These are phyloP conservation scores for Mylabris sibirica DNA, from an alignment of 2,888 invertebrate species.

Conservation along the genomic window DNA sequence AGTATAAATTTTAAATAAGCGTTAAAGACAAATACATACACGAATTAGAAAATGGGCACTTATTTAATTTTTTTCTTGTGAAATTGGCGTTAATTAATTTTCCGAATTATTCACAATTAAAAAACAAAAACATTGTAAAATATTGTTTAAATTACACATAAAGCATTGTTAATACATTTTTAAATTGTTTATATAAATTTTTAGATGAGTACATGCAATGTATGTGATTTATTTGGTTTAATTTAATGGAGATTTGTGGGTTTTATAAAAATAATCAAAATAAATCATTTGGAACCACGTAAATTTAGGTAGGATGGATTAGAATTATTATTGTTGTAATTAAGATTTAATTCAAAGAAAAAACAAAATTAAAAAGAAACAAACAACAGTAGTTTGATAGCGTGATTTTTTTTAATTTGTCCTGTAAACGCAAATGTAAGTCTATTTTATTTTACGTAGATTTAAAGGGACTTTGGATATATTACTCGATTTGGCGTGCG, in stretches of 20 bases:
- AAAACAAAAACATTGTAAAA: not conserved
- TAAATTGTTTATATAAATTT: not conserved
- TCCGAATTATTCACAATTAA: not conserved
- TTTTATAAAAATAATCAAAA: not conserved
- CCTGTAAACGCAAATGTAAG: not conserved
- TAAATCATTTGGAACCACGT: constrained; percentile 29
- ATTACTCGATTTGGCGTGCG: too few species aligned
- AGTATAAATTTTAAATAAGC: constrained; percentile 13
- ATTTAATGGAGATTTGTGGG: not conserved
- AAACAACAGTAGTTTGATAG: not conserved
- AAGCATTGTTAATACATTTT: not conserved
- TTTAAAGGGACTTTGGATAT: too few species aligned
- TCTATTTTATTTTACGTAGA: too few species aligned
- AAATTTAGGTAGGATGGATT: constrained; percentile 34
- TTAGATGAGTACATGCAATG: constrained; percentile 21
- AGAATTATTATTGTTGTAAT: constrained; percentile 9
- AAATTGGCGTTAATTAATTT: not conserved
- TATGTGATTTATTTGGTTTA: not conserved
- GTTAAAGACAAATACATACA: not conserved
- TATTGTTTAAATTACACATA: not conserved
- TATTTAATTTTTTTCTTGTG: constrained; percentile 17
- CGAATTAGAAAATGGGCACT: not conserved
- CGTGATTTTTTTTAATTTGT: not conserved
- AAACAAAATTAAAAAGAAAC: not conserved
- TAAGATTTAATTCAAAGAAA: not conserved